A percentile compares a stretch with the other conserved stretches of the same genome.
Conservation (phyloP, 2,888 invertebrate genomes). For the Cheilosia scutellata region DNA sequence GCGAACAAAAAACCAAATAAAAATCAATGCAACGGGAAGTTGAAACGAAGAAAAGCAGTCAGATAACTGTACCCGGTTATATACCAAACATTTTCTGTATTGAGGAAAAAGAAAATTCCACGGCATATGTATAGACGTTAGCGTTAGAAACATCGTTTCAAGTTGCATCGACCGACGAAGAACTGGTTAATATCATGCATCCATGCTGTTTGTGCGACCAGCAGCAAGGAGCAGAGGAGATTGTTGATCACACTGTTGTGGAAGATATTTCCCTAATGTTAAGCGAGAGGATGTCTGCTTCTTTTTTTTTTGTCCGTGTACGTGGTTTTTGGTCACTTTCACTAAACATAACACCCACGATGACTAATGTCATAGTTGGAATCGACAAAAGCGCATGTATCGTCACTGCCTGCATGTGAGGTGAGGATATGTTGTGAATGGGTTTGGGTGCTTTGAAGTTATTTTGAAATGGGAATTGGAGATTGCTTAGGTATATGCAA, state of each 20-base stretch:
- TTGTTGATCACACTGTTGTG: constrained; percentile 26
- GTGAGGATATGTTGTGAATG: too few relatives aligned
- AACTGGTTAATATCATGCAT: constrained; percentile 66
- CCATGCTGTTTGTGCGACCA: constrained; percentile 27
- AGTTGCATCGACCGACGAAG: constrained; percentile 43
- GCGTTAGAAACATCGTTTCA: constrained; percentile 73
- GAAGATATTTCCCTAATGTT: constrained; percentile 56
- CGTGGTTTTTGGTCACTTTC: constrained; percentile 65
- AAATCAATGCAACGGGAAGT: constrained; percentile 72
- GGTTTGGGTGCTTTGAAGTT: neutral
- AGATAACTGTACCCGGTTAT: constrained; percentile 59
- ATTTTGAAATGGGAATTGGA: neutral
- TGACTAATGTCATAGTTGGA: constrained; percentile 46
- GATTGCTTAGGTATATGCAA: too few relatives aligned
- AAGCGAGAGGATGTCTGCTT: constrained; percentile 10
- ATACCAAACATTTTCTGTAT: constrained; percentile 31
- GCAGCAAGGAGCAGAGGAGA: constrained; percentile 37
- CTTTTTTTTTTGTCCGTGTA: neutral
- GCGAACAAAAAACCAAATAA: constrained; percentile 63
- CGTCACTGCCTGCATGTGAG: neutral
- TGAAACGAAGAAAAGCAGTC: constrained; percentile 45
- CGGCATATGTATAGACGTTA: constrained; percentile 39
- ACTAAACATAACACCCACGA: constrained; percentile 59
- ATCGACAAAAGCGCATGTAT: constrained; percentile 28
- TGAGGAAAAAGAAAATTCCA: constrained; percentile 10